Base-by-base conservation (phyloP, 2,888 invertebrate genomes). In the Quadroppia sp. region DNA sequence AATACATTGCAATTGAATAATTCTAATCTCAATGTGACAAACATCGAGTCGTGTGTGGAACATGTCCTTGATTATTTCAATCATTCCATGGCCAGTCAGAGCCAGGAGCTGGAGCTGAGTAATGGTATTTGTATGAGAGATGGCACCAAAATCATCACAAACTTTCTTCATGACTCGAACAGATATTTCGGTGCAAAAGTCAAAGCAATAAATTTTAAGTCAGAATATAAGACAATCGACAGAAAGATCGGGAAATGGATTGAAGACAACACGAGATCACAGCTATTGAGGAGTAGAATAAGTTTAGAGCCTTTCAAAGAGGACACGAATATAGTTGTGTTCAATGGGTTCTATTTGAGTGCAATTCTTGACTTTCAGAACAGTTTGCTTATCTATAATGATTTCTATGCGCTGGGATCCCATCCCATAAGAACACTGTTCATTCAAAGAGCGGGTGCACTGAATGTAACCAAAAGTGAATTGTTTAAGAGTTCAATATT, bases 81-180 rank as follows among this genome's bases (percentile, higher is more conserved):
- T n/a, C n/a, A n/a, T n/a, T n/a, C n/a, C n/a, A n/a, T n/a, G n/a
- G n/a, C n/a, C n/a, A n/a, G n/a, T n/a, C n/a, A n/a, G n/a, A n/a
- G n/a, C n/a, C n/a, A n/a, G n/a, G 25, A 56, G 9, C 20, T 56
- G 25, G 25, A 56, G 56, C 25, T 56, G 13, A 56, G 20, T 4
- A 56, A 28, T 25, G 13, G 56, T 23, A 56, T 56, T 20, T 56
- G 56, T 23, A 4, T 56, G 25, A 3, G 28, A 56, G 56, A 56
- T 56, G 56, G 56, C 56, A 56, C 56, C 20, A 56, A 56, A 23
- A 56, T 56, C 56, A 56, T 56, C 48, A 48, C 48, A n/a, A 56
- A 56, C 56, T 56, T 56, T 15, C 2, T 28, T 2, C 25, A 20
- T 7, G 56, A 56, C 56, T 20, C 25, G 6, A 20, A 56, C 28